Conservation (phyloP, 1,140 invertebrate genomes). For the Vanessa atalanta region DNA sequence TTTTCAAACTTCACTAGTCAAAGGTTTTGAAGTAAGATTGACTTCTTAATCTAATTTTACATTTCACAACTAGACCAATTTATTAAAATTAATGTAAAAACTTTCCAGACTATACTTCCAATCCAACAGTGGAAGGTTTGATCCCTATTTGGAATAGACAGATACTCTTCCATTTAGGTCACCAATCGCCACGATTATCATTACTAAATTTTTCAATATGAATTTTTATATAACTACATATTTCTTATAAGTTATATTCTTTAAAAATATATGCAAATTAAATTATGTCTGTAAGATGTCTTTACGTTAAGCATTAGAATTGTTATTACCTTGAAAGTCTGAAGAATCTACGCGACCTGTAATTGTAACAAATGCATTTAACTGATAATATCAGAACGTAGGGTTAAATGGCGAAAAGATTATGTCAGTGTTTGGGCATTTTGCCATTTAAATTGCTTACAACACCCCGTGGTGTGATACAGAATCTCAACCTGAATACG, state of each 20-base stretch:
- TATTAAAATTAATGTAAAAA: no score
- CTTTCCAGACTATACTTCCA: no score
- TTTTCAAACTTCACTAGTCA: background rate
- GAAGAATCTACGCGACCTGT: slow-evolving; percentile 3
- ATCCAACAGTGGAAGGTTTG: no score
- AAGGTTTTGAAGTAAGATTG: background rate
- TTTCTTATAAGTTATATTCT: no score
- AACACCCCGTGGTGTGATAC: slow-evolving; percentile 49
- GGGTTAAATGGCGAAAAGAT: slow-evolving; percentile 39
- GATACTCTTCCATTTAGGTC: no score
- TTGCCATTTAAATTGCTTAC: slow-evolving; percentile 56
- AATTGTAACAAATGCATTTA: background rate
- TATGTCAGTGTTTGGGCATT: slow-evolving; percentile 48
- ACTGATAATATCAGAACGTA: slow-evolving; percentile 40
- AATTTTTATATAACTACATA: no score
- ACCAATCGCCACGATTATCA: no score
- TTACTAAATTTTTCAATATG: no score
- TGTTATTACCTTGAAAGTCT: slow-evolving; percentile 9
- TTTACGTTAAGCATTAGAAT: background rate
- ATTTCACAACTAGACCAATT: no score
- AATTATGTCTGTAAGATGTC: background rate
- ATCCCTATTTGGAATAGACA: no score
- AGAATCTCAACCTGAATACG: slow-evolving; percentile 61
- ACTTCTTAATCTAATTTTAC: no score
- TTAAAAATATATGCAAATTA: background rate